These are phyloP conservation scores for Cynoglossus semilaevis DNA, from an alignment of 2,113 vertebrate genomes.

Conservation along the genomic window DNA sequence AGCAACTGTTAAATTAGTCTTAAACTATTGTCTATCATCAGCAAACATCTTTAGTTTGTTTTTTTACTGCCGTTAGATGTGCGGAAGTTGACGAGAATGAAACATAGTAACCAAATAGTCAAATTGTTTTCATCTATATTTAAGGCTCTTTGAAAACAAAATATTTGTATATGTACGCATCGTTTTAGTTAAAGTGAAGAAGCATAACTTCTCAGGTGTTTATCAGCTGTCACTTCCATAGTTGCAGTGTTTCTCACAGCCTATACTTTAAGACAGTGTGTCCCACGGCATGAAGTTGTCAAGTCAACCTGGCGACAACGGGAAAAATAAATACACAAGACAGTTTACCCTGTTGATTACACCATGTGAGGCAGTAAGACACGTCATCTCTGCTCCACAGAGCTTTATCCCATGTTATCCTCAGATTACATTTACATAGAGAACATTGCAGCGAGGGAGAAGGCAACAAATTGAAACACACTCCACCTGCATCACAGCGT, in stretches of 20 bases:
- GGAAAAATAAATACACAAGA: slow-evolving; percentile 70
- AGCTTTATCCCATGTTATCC: slow-evolving; percentile 60
- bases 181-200: too few relatives aligned
- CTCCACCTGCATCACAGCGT: slow-evolving; percentile 60
- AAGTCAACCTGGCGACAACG: slow-evolving; percentile 60
- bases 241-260: slow-evolving; percentile 30
- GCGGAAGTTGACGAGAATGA: too few relatives aligned
- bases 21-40: too few relatives aligned
- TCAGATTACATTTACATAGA: slow-evolving; percentile 65
- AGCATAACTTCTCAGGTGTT: slow-evolving; percentile 6
- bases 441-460: slow-evolving; percentile 48
- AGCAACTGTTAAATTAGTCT: too few relatives aligned
- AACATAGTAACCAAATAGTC: too few relatives aligned
- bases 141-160: too few relatives aligned
- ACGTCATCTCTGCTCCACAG: slow-evolving; percentile 49
- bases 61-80: too few relatives aligned
- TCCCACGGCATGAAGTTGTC: slow-evolving; percentile 51
- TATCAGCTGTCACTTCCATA: slow-evolving; percentile 23
- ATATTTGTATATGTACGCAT: too few relatives aligned
- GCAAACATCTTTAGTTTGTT: too few relatives aligned
- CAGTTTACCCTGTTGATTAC: slow-evolving; percentile 56
- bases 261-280: slow-evolving; percentile 34
- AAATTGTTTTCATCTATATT: too few relatives aligned
- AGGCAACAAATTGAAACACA: slow-evolving; percentile 56
- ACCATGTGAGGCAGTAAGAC: slow-evolving; percentile 45